Conservation (phyloP, 2,797 vertebrate genomes). For the Sylvia borin region DNA sequence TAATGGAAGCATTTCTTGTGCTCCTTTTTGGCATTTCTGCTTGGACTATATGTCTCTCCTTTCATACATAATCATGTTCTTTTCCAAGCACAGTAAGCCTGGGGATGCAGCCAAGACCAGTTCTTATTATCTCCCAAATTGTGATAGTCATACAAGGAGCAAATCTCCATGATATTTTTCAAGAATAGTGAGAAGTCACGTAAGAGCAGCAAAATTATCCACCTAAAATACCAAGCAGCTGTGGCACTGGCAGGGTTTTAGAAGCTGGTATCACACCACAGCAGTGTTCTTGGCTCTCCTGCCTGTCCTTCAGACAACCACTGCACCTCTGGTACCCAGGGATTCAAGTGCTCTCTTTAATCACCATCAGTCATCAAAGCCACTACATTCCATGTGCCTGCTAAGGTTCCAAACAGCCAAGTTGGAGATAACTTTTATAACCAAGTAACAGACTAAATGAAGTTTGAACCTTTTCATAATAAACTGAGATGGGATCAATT, state of each 20-base stretch:
- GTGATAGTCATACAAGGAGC: neutral
- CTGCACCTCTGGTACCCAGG: neutral
- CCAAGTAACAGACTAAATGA: neutral
- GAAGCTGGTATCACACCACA: neutral
- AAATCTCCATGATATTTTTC: constrained; percentile 8
- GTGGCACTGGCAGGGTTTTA: neutral
- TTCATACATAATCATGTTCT: neutral
- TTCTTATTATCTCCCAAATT: neutral
- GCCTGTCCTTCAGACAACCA: neutral
- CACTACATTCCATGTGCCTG: too few species aligned
- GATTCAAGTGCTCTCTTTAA: neutral
- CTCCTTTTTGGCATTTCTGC: neutral
- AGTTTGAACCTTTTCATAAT: neutral
- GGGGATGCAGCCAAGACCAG: neutral
- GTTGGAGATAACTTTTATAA: neutral
- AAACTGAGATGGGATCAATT: neutral
- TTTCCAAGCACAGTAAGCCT: neutral
- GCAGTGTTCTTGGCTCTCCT: neutral
- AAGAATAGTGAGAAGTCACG: constrained; percentile 14
- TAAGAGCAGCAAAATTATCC: constrained; percentile 2
- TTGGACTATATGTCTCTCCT: neutral
- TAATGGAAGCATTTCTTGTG: neutral
- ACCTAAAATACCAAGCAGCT: constrained; percentile 2
- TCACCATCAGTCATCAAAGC: neutral
- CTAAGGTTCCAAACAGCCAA: neutral